Conservation (phyloP, 2,113 vertebrate genomes). For the Anolis carolinensis region DNA sequence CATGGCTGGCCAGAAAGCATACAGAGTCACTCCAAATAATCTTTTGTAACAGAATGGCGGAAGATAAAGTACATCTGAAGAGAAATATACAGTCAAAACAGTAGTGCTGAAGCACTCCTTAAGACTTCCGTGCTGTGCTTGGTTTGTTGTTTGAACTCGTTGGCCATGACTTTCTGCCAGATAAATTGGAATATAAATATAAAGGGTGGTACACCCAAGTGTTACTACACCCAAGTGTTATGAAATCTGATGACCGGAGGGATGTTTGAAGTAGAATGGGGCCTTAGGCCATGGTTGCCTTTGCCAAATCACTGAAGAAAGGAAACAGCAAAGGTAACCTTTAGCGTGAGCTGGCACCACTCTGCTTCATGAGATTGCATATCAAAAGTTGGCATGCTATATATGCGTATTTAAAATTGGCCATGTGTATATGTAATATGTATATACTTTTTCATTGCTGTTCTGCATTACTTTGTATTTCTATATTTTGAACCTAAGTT, state of each 20-base stretch:
- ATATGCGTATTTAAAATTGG: neutral
- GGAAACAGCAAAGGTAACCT: neutral
- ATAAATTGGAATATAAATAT: constrained; percentile 18
- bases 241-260: neutral
- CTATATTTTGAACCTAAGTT: neutral
- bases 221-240: neutral
- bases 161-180: constrained; percentile 28
- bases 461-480: neutral
- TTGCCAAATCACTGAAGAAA: neutral
- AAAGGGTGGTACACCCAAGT: neutral
- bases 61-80: neutral
- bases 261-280: neutral
- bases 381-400: neutral
- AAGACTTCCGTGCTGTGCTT: neutral
- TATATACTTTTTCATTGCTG: neutral
- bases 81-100: neutral
- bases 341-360: neutral
- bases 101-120: neutral
- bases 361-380: neutral
- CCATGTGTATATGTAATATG: neutral
- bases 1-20: neutral
- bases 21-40: neutral
- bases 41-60: neutral
- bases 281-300: neutral
- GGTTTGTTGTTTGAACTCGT: neutral